These are phyloP conservation scores for Globodera rostochiensis DNA, from an alignment of 1,140 invertebrate genomes.

Conservation along the genomic window DNA sequence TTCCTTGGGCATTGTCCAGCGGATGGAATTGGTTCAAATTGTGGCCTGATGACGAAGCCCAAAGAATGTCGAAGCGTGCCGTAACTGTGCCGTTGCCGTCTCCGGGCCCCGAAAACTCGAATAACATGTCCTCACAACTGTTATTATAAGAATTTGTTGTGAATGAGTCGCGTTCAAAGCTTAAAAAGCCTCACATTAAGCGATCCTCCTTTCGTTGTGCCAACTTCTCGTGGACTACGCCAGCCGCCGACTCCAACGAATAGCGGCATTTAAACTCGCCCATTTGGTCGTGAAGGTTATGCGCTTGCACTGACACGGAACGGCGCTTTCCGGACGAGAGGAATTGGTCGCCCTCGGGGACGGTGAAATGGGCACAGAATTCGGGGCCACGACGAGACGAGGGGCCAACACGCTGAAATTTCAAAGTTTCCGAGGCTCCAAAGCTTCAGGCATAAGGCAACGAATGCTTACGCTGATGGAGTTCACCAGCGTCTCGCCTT, in stretches of 20 bases:
- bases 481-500: slow-evolving; percentile 61
- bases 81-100: slow-evolving; percentile 56
- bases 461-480: slow-evolving; percentile 26
- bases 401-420: slow-evolving; percentile 57
- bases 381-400: slow-evolving; percentile 54
- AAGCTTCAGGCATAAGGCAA: too few relatives aligned
- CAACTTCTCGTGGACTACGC: slow-evolving; percentile 56
- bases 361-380: slow-evolving; percentile 46
- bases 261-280: slow-evolving; percentile 60
- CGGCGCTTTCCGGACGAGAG: slow-evolving; percentile 40
- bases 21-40: slow-evolving; percentile 16
- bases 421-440: slow-evolving; percentile 2
- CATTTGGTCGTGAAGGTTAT: slow-evolving; percentile 61
- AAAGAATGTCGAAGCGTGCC: slow-evolving; percentile 56
- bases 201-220: slow-evolving; percentile 51
- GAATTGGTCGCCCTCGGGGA: slow-evolving; percentile 30
- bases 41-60: slow-evolving; percentile 28
- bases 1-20: slow-evolving; percentile 39
- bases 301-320: slow-evolving; percentile 35
- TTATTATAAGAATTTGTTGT: slow-evolving; percentile 8
- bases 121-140: slow-evolving; percentile 62
- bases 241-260: slow-evolving; percentile 41
- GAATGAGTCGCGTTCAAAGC: neutral
- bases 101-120: slow-evolving; percentile 52
- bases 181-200: slow-evolving; percentile 45